Evolutionary conservation across 1,140 invertebrate genomes (phyloP).

Genomic region (Drosophila ironensis): DNA sequence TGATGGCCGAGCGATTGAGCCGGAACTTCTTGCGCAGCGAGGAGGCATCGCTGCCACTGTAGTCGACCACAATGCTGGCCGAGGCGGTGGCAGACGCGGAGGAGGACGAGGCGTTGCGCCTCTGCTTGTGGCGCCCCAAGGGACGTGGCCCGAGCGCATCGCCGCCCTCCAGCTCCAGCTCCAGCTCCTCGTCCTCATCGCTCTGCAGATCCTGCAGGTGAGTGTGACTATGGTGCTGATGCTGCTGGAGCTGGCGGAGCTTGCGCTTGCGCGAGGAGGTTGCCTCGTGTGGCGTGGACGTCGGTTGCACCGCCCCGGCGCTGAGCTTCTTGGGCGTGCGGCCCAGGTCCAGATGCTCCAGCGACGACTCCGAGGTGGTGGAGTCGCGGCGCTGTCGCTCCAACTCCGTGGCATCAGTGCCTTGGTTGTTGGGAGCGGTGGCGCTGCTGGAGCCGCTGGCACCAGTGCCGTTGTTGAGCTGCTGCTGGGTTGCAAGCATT

Average conservation of each 20-base stretch:
- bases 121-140: conserved; percentile 59
- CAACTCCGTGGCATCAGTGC: conserved; percentile 18
- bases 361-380: conserved; percentile 77
- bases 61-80: conserved; percentile 68
- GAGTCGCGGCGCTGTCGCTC: conserved; percentile 71
- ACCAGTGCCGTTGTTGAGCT: conserved; percentile 26
- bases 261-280: conserved; percentile 58
- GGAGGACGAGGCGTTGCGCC: conserved; percentile 31
- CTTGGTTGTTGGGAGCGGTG: conserved; percentile 17
- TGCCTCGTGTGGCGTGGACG: conserved; percentile 66
- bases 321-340: conserved; percentile 78
- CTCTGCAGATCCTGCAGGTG: conserved; percentile 7
- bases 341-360: conserved; percentile 77
- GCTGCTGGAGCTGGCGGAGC: conserved; percentile 55
- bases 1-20: conserved; percentile 53
- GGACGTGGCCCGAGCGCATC: conserved; percentile 9
- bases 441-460: conserved; percentile 45
- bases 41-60: conserved; percentile 63
- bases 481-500: conserved; percentile 57
- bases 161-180: conserved; percentile 1
- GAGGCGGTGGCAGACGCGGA: conserved; percentile 23
- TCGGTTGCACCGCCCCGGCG: conserved; percentile 47
- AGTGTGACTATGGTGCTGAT: too few relatives aligned
- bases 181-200: conserved; percentile 48
- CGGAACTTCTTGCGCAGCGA: conserved; percentile 80